Base-by-base conservation (phyloP, 1,140 invertebrate species). In the Sycophila sp. region DNA sequence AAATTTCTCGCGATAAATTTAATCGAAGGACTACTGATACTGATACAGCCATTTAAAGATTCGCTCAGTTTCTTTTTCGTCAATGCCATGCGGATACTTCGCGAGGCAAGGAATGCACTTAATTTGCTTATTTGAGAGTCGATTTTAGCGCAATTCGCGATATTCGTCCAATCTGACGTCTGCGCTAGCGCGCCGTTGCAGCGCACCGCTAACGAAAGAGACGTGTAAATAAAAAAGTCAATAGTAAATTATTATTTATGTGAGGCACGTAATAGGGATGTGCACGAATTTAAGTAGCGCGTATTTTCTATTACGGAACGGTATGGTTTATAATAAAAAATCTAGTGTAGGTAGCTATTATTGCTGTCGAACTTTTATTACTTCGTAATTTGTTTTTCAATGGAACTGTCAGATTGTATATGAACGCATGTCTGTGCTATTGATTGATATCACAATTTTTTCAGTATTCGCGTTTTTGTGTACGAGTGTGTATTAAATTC, bases 211-310 rank as follows among this genome's bases (percentile, higher is more conserved):
- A 47, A 42, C 32, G 26, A 34, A 17, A 0, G 26, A 38, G 22
- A 19, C 26, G 11, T 69, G 56, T 69, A 60, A 69, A 69, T 69
- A 69, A 19, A 34, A 17, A 40, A 26, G 60, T 19, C 40, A 59
- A 60, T 38, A 60, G 56, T 69, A 69, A 60, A 69, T 69, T 69
- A 59, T 69, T 69, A 60, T 49, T 49, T 28, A 53, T 58, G 51
- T n/a, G 40, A 58, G 11, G n/a, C n/a, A n/a, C n/a, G 7, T 36
- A 45, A 45, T 26, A 19, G 40, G 30, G 36, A n/a, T 24, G 17
- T 58, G 19, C 7, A 30, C n/a, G 8, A 1, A 26, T 13, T 22
- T 1, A 26, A 2, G 24, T 38, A 58, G 15, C 4, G 34, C 15
- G 30, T 55, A 34, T 17, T 34, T 34, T 55, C 24, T 53, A 53